Percentiles rank a stretch among this genome's conserved stretches.
Conservation (phyloP, 2,888 invertebrate genomes). For the Diploptera punctata region DNA sequence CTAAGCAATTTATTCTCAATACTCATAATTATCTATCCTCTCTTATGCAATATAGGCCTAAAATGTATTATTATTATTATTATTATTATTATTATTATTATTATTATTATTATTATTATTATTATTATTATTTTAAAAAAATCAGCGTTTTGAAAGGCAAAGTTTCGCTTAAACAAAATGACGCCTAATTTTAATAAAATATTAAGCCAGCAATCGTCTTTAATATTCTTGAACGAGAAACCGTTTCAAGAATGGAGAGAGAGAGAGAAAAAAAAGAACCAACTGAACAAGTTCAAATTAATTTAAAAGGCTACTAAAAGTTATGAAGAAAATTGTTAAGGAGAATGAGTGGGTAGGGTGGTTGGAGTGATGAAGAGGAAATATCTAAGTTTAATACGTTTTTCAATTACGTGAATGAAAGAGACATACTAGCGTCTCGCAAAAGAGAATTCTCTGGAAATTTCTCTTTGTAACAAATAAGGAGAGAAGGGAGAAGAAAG, state of each 20-base stretch:
- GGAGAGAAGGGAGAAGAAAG: neutral
- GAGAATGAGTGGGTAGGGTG: neutral
- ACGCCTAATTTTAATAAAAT: no score
- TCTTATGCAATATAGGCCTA: no score
- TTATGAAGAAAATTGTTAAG: conserved; percentile 17
- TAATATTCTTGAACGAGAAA: neutral
- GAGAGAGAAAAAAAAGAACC: neutral
- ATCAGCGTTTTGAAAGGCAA: no score
- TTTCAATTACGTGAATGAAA: conserved; percentile 25
- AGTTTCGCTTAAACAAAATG: no score
- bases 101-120: no score
- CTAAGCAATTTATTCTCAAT: no score
- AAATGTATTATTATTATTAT: no score
- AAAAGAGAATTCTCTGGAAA: conserved; percentile 23
- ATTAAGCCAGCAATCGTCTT: neutral
- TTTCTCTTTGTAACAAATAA: conserved; percentile 21
- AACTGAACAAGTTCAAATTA: conserved; percentile 14
- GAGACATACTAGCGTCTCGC: conserved; percentile 14
- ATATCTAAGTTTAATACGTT: conserved; percentile 34
- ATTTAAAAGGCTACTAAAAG: conserved; percentile 12
- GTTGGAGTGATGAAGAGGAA: conserved; percentile 24
- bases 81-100: no score
- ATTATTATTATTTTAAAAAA: no score
- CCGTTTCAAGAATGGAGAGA: neutral
- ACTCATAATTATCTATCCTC: no score